These are phyloP conservation scores for Octomys mimax DNA, from an alignment of 2,797 vertebrate species.

Conservation along the genomic window DNA sequence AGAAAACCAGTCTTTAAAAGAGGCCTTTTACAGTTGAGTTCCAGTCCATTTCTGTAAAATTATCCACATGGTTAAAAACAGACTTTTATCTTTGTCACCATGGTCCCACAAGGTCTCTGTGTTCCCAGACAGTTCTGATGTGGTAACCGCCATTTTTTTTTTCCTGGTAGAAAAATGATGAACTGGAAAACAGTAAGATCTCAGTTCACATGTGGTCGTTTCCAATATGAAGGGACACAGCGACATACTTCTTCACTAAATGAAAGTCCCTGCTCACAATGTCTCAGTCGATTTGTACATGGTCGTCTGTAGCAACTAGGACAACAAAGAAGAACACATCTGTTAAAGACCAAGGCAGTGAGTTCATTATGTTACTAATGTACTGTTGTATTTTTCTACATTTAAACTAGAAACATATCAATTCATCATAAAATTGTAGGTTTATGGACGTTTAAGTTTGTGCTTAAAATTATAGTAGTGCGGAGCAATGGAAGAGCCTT, in stretches of 20 bases:
- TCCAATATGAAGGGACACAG: constrained; percentile 97
- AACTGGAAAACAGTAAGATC: constrained; percentile 47
- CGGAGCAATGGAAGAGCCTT: not conserved
- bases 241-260: constrained; percentile 98
- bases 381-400: not conserved
- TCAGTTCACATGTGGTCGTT: constrained; percentile 92
- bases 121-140: constrained; percentile 86
- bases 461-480: not conserved
- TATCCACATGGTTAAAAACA: constrained; percentile 82
- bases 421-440: not conserved
- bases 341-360: not conserved
- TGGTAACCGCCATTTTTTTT: constrained; percentile 71
- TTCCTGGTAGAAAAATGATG: constrained; percentile 79
- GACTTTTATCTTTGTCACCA: constrained; percentile 75
- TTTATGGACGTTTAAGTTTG: not conserved
- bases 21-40: constrained; percentile 87
- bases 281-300: constrained; percentile 92
- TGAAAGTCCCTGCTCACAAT: constrained; percentile 93
- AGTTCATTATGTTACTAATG: not conserved
- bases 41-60: constrained; percentile 79
- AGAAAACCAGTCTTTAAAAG: constrained; percentile 87
- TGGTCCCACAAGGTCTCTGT: constrained; percentile 84
- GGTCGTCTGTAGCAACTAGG: constrained; percentile 95
- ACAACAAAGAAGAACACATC: constrained; percentile 27
- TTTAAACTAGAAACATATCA: constrained; percentile 28